Conservation (phyloP, 2,888 invertebrate species). For the Theristus sp. region DNA sequence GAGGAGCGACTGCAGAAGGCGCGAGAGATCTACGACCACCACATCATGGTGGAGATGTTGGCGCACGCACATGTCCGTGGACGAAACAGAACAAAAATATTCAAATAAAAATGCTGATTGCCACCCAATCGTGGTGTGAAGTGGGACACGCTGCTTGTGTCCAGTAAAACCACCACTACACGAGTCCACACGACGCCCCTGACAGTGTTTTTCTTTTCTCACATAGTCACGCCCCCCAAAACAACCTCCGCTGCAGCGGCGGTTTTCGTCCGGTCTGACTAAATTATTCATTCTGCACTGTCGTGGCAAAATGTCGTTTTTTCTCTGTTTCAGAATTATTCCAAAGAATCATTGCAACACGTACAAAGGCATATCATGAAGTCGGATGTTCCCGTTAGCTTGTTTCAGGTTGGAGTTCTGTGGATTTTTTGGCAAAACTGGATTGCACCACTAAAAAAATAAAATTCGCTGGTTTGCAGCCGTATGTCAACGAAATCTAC, state of each 20-base stretch:
- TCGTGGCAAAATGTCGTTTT: too few species aligned
- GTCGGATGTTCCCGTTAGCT: slow-evolving; percentile 84
- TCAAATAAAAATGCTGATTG: not conserved
- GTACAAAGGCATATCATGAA: slow-evolving; percentile 93
- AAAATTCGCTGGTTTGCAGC: slow-evolving; percentile 46
- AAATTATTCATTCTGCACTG: too few species aligned
- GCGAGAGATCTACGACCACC: slow-evolving; percentile 94
- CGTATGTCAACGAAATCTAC: slow-evolving; percentile 98
- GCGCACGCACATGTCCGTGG: slow-evolving; percentile 87
- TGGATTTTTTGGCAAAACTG: not conserved
- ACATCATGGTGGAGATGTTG: slow-evolving; percentile 98
- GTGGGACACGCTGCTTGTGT: too few species aligned
- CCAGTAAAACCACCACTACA: too few species aligned
- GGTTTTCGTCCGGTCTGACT: too few species aligned
- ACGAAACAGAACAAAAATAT: not conserved
- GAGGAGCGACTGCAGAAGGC: slow-evolving; percentile 88
- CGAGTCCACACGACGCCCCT: too few species aligned
- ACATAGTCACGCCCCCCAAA: too few species aligned
- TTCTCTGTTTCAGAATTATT: slow-evolving; percentile 57
- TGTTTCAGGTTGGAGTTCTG: slow-evolving; percentile 60
- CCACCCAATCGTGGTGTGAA: too few species aligned
- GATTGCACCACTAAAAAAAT: not conserved
- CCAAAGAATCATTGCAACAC: slow-evolving; percentile 85
- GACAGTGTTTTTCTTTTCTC: too few species aligned
- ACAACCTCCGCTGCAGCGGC: too few species aligned